Percentiles rank a stretch among this genome's conserved stretches.
Evolutionary conservation across 2,113 vertebrate genomes (phyloP).

Genomic region (Paramisgurnus dabryanus): DNA sequence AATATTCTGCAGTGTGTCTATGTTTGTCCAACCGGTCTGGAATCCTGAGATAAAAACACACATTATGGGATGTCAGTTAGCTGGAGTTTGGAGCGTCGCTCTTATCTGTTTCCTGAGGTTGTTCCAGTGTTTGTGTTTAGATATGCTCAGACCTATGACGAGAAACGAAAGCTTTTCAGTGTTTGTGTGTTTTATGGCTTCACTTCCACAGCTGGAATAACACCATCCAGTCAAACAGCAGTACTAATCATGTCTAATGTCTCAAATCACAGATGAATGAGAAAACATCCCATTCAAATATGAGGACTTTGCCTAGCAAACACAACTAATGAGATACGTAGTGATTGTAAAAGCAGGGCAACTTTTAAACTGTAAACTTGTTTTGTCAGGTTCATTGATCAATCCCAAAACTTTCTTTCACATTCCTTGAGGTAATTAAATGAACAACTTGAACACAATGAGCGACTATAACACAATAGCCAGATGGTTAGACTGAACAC

Average conservation of each 20-base stretch:
- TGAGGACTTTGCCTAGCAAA: background rate
- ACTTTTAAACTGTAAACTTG: slow-evolving; percentile 19
- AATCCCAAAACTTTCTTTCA: background rate
- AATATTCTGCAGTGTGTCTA: background rate
- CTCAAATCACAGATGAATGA: slow-evolving; percentile 12
- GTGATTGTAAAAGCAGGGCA: background rate
- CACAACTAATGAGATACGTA: background rate
- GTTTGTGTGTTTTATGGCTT: slow-evolving; percentile 44
- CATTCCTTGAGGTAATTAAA: slow-evolving; percentile 7
- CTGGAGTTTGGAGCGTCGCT: background rate
- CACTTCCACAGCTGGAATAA: slow-evolving; percentile 50
- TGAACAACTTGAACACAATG: background rate
- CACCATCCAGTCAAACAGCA: slow-evolving; percentile 31
- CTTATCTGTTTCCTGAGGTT: slow-evolving; percentile 32
- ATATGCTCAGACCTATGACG: slow-evolving; percentile 14
- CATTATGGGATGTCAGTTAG: slow-evolving; percentile 8
- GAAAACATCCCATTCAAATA: slow-evolving; percentile 53
- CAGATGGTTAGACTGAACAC: slow-evolving; percentile 21
- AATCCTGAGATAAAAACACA: background rate
- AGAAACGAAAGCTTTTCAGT: slow-evolving; percentile 38
- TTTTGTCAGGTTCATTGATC: slow-evolving; percentile 13
- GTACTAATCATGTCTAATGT: slow-evolving; percentile 27
- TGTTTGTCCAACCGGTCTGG: background rate
- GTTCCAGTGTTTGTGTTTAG: slow-evolving; percentile 9
- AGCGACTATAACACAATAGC: slow-evolving; percentile 24